Evolutionary conservation across 2,113 vertebrate genomes (phyloP).

Genomic region (Leiothrix lutea): DNA sequence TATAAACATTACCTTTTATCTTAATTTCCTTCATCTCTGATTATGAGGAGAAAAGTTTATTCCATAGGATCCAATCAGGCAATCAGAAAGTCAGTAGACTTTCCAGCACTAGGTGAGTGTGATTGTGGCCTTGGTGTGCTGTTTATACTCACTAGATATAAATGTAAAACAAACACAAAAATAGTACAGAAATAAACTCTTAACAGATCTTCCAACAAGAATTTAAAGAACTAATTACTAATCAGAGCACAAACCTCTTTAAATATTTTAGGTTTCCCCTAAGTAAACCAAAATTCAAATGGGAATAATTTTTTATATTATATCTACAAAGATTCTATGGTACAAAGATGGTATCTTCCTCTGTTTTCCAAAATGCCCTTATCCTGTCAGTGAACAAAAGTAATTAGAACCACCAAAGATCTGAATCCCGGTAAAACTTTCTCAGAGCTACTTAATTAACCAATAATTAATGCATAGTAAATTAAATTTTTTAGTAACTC

Average conservation of each 20-base stretch:
- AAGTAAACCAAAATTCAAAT: not conserved
- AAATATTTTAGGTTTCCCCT: not conserved
- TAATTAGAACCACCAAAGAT: not conserved
- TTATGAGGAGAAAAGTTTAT: not conserved
- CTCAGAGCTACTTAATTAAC: conserved; percentile 8
- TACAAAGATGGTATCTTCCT: not conserved
- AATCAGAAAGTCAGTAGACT: not conserved
- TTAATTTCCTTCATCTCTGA: not conserved
- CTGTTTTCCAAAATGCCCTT: not conserved
- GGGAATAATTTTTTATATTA: not conserved
- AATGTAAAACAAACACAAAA: not conserved
- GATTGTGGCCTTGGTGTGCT: not conserved
- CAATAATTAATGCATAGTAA: conserved; percentile 48
- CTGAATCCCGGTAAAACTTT: not conserved
- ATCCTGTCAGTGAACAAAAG: not conserved
- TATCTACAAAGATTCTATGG: not conserved
- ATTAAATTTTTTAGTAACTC: conserved; percentile 46
- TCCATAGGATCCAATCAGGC: not conserved
- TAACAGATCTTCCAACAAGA: not conserved
- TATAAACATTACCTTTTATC: not conserved
- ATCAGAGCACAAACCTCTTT: not conserved
- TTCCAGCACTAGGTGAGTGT: not conserved
- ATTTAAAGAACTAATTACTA: not conserved
- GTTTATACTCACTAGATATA: not conserved
- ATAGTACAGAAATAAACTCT: not conserved